phyloP scores from a whole-genome alignment of 2,113 vertebrate species.

The Cheilinus undulatus region DNA sequence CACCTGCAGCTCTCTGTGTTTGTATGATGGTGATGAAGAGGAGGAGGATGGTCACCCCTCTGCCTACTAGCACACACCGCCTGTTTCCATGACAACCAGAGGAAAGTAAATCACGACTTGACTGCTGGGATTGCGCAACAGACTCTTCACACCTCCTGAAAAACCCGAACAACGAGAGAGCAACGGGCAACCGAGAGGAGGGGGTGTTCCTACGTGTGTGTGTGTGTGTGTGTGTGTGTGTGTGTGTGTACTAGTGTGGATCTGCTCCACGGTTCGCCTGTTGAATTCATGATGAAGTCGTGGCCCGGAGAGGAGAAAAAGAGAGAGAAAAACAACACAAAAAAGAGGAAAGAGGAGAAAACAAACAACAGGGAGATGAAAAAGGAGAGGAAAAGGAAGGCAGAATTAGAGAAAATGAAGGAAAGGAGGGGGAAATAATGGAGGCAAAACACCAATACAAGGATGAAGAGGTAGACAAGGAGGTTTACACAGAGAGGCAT shows the following conservation, averaged over 20 bases:
- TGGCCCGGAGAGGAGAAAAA: neutral
- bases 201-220: slow-evolving; percentile 13
- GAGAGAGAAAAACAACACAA: neutral
- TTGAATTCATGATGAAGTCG: slow-evolving; percentile 42
- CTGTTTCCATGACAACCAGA: slow-evolving; percentile 80
- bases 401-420: no score
- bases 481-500: no score
- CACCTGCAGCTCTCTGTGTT: slow-evolving; percentile 12
- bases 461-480: no score
- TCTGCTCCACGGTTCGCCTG: slow-evolving; percentile 17
- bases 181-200: no score
- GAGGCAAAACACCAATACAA: neutral
- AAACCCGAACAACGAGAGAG: slow-evolving; percentile 8
- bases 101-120: slow-evolving; percentile 77
- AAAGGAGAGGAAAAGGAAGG: no score
- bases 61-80: slow-evolving; percentile 9
- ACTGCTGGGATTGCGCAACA: slow-evolving; percentile 58
- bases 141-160: slow-evolving; percentile 19
- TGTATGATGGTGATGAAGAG: neutral
- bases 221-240: slow-evolving; percentile 5
- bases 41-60: slow-evolving; percentile 1
- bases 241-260: neutral
- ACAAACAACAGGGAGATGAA: neutral
- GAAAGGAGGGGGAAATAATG: neutral
- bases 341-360: neutral